Percentiles rank a stretch among this genome's conserved stretches.
phyloP scores from a whole-genome alignment of 2,113 vertebrate genomes.

The Penelope pileata region DNA sequence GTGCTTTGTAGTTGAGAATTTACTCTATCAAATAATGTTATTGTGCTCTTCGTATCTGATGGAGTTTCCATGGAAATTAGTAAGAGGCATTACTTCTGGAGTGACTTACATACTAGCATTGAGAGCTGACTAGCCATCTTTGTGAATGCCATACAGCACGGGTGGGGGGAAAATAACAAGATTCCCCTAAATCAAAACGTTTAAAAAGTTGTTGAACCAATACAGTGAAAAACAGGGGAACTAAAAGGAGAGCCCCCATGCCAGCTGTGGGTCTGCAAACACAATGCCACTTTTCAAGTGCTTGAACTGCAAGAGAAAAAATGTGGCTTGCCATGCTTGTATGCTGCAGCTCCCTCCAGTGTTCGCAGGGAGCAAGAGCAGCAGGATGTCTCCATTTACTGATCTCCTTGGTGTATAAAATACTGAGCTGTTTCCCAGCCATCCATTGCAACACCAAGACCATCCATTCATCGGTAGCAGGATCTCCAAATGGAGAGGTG shows the following conservation, averaged over 20 bases:
- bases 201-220: not conserved
- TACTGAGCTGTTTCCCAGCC: not conserved
- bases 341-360: slow-evolving; percentile 51
- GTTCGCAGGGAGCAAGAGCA: slow-evolving; percentile 2
- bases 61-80: too few relatives aligned
- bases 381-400: not conserved
- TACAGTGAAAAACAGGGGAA: not conserved
- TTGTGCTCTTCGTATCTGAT: too few relatives aligned
- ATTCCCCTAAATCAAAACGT: not conserved
- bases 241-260: not conserved
- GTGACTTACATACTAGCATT: too few relatives aligned
- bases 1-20: too few relatives aligned
- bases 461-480: rapidly evolving
- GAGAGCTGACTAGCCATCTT: not conserved
- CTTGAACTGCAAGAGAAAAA: not conserved
- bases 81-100: too few relatives aligned
- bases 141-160: not conserved
- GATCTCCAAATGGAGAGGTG: not conserved
- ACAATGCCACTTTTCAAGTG: not conserved
- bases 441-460: not conserved
- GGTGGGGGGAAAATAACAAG: too few relatives aligned
- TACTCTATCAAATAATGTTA: too few relatives aligned
- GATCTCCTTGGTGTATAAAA: not conserved
- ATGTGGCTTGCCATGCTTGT: not conserved
- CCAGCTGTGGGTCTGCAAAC: not conserved